Percentiles rank a stretch among this genome's conserved stretches.
These are phyloP conservation scores for Poecilia latipinna DNA, from an alignment of 2,113 vertebrate species.

Conservation along the genomic window DNA sequence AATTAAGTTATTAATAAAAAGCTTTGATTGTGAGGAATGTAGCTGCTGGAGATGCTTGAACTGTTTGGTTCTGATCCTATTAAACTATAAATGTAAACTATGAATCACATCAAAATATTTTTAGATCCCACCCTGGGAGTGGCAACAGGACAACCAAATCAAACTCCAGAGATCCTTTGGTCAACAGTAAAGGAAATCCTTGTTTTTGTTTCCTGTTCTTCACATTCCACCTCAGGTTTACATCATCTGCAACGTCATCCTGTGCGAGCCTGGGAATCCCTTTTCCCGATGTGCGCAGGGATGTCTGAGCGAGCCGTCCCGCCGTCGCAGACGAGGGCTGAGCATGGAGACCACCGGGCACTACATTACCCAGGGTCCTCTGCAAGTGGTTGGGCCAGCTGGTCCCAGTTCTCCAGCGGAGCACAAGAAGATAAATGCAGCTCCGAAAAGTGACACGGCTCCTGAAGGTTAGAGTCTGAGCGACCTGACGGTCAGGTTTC, in stretches of 20 bases:
- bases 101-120: no score
- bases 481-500: no score
- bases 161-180: neutral
- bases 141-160: neutral
- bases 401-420: neutral
- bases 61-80: no score
- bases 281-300: slow-evolving; percentile 77
- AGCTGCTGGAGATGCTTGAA: no score
- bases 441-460: neutral
- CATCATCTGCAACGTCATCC: slow-evolving; percentile 70
- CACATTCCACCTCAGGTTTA: slow-evolving; percentile 46
- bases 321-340: slow-evolving; percentile 52
- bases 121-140: no score
- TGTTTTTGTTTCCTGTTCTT: neutral
- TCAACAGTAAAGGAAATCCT: neutral
- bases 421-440: neutral
- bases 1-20: no score
- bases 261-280: slow-evolving; percentile 65
- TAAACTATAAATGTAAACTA: no score
- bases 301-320: slow-evolving; percentile 50
- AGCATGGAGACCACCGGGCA: slow-evolving; percentile 63
- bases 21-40: no score
- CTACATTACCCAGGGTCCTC: slow-evolving; percentile 76
- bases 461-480: slow-evolving; percentile 13
- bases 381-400: slow-evolving; percentile 47